These are phyloP conservation scores for Lutjanus erythropterus DNA, from an alignment of 2,113 vertebrate species.

Conservation along the genomic window DNA sequence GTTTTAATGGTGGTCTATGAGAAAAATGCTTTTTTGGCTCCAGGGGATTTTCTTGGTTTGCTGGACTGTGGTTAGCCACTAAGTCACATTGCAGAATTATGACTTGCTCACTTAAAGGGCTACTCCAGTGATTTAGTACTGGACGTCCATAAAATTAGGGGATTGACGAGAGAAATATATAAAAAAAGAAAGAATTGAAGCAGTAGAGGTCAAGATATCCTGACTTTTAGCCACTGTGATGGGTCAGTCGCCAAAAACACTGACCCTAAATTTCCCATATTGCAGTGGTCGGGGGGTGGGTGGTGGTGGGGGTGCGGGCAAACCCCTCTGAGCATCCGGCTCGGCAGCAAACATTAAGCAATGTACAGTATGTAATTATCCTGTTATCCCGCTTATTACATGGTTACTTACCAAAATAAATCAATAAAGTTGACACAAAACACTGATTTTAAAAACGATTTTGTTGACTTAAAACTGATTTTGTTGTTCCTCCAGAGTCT, in stretches of 20 bases:
- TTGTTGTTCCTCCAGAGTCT: too few species aligned
- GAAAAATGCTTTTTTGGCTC: slow-evolving; percentile 17
- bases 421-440: too few species aligned
- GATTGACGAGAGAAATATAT: too few species aligned
- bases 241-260: background rate
- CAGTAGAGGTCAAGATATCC: background rate
- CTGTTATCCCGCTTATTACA: too few species aligned
- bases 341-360: too few species aligned
- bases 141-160: background rate
- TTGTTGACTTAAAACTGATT: too few species aligned
- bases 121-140: background rate
- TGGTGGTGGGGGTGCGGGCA: too few species aligned
- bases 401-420: too few species aligned
- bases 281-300: background rate
- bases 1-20: slow-evolving; percentile 11
- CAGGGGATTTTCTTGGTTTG: background rate
- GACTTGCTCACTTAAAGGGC: slow-evolving; percentile 10
- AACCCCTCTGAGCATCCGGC: too few species aligned
- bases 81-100: background rate
- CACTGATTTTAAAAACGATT: too few species aligned
- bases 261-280: background rate
- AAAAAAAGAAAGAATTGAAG: background rate
- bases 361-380: too few species aligned
- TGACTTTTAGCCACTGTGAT: background rate
- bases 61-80: slow-evolving; percentile 8